A percentile compares a stretch with the other conserved stretches of the same genome.
These are phyloP conservation scores for Drosophila watanabei DNA, from an alignment of 1,140 invertebrate genomes.

Conservation along the genomic window DNA sequence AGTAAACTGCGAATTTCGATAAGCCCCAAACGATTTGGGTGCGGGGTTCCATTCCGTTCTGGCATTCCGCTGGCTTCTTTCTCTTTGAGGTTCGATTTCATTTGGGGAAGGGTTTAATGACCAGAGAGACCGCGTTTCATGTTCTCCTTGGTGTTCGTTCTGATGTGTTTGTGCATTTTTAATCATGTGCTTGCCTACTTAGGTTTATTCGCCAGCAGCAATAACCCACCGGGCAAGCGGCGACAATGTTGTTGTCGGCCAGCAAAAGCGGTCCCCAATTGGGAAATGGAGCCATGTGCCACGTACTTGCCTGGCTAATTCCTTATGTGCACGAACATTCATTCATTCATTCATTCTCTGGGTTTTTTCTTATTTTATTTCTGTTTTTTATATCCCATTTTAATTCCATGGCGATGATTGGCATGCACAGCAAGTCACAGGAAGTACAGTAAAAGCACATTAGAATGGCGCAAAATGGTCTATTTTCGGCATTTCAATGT, in stretches of 20 bases:
- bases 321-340: constrained; percentile 74
- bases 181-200: constrained; percentile 82
- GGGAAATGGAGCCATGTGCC: constrained; percentile 73
- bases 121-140: constrained; percentile 46
- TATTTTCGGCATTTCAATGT: constrained; percentile 74
- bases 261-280: constrained; percentile 57
- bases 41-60: constrained; percentile 8
- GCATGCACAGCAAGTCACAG: constrained; percentile 32
- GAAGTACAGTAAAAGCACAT: constrained; percentile 73
- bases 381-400: constrained; percentile 13
- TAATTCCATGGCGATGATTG: constrained; percentile 21
- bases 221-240: constrained; percentile 24
- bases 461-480: constrained; percentile 53
- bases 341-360: constrained; percentile 1
- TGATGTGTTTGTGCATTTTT: constrained; percentile 70
- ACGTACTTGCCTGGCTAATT: constrained; percentile 78
- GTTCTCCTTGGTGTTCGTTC: constrained; percentile 16
- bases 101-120: constrained; percentile 61
- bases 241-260: constrained; percentile 71
- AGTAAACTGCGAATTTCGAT: constrained; percentile 56
- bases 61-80: constrained; percentile 54
- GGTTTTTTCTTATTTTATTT: constrained; percentile 32
- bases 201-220: constrained; percentile 53
- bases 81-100: constrained; percentile 40
- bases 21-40: constrained; percentile 28